Conservation (phyloP, 2,888 invertebrate genomes). For the Orthosia cruda region DNA sequence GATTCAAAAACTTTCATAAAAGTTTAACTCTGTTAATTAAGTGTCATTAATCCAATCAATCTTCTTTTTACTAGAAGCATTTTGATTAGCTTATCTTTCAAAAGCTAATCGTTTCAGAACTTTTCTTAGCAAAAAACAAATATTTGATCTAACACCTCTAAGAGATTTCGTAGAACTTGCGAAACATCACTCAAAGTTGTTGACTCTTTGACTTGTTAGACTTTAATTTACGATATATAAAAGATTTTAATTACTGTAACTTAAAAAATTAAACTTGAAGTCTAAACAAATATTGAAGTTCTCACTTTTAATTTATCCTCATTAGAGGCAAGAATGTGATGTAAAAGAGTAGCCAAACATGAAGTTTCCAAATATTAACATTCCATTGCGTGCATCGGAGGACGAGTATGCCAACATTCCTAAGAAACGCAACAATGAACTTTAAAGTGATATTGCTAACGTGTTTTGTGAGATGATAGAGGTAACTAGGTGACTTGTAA, state of each 20-base stretch:
- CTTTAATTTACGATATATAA: too few species aligned
- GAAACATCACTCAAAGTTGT: not conserved
- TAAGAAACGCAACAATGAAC: conserved; percentile 57
- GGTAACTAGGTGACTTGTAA: conserved; percentile 62
- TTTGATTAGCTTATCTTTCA: conserved; percentile 4
- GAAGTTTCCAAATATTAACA: conserved; percentile 36
- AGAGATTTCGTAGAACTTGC: not conserved
- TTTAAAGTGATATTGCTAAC: conserved; percentile 63
- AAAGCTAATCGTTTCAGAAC: not conserved
- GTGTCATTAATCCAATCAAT: conserved; percentile 3
- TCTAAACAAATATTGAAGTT: conserved; percentile 3
- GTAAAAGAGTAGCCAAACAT: conserved; percentile 11
- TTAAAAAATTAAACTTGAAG: not conserved
- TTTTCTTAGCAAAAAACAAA: not conserved
- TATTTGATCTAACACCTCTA: not conserved
- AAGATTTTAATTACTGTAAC: conserved; percentile 18
- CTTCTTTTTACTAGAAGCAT: not conserved
- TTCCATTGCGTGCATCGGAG: conserved; percentile 34
- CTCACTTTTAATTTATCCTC: conserved; percentile 1
- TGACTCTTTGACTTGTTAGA: not conserved
- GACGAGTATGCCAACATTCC: conserved; percentile 26
- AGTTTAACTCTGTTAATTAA: not conserved
- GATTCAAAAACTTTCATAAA: not conserved
- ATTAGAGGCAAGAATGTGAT: conserved; percentile 24
- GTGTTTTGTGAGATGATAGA: conserved; percentile 51